Evolutionary conservation across 2,113 vertebrate genomes (phyloP).

Genomic region (Garra rufa): DNA sequence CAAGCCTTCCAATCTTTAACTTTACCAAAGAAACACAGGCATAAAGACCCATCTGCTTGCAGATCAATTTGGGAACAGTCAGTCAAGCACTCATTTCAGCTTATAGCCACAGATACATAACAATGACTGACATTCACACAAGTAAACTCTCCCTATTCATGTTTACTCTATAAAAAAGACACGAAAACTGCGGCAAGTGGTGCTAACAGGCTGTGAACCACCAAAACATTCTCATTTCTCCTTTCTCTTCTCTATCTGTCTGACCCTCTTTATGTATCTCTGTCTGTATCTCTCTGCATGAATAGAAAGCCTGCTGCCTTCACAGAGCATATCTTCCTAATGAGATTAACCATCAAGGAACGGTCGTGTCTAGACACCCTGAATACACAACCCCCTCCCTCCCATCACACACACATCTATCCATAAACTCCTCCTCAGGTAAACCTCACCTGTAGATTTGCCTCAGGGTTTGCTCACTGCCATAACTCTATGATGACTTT

Average conservation of each 20-base stretch:
- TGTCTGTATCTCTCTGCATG: slow-evolving; percentile 66
- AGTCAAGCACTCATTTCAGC: slow-evolving; percentile 32
- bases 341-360: slow-evolving; percentile 74
- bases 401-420: slow-evolving; percentile 17
- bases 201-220: slow-evolving; percentile 78
- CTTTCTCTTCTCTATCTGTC: not conserved
- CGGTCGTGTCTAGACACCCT: slow-evolving; percentile 72
- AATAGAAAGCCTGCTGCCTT: slow-evolving; percentile 66
- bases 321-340: slow-evolving; percentile 71
- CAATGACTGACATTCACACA: slow-evolving; percentile 4
- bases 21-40: not conserved
- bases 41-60: not conserved
- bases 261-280: slow-evolving; percentile 41
- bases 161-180: slow-evolving; percentile 58
- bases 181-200: slow-evolving; percentile 56
- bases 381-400: slow-evolving; percentile 71
- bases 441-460: slow-evolving; percentile 67
- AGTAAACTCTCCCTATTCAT: slow-evolving; percentile 37
- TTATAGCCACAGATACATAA: slow-evolving; percentile 39
- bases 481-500: slow-evolving; percentile 74
- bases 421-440: slow-evolving; percentile 64
- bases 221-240: slow-evolving; percentile 49
- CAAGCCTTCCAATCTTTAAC: not conserved
- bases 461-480: slow-evolving; percentile 44
- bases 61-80: slow-evolving; percentile 31